A percentile compares a stretch with the other conserved stretches of the same genome.
phyloP scores from a whole-genome alignment of 2,113 vertebrate genomes.

The Cisticola juncidis region DNA sequence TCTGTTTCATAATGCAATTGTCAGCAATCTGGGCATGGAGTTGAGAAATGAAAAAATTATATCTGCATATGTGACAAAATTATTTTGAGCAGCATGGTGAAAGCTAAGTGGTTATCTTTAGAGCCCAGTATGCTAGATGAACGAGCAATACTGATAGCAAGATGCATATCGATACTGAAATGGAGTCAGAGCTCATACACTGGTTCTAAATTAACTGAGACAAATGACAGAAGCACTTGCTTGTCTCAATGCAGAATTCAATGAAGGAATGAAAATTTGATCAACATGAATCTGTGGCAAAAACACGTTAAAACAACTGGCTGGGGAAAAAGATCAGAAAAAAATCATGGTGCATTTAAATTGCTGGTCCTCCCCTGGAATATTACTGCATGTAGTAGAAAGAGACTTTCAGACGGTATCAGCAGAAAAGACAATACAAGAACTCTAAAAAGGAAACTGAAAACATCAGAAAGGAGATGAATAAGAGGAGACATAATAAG shows the following conservation, averaged over 20 bases:
- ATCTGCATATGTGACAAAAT: neutral
- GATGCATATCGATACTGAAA: neutral
- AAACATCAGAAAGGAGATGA: slow-evolving; percentile 12
- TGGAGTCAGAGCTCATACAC: neutral
- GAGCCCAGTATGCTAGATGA: neutral
- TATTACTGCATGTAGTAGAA: neutral
- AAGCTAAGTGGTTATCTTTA: neutral
- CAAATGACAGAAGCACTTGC: neutral
- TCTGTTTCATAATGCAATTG: neutral
- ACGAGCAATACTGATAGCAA: neutral
- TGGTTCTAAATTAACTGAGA: neutral
- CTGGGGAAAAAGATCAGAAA: neutral
- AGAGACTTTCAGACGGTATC: neutral
- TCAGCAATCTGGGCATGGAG: neutral
- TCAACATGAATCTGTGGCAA: neutral
- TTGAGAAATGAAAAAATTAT: neutral
- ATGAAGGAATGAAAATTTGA: neutral
- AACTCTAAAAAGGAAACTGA: neutral
- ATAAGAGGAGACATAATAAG: neutral
- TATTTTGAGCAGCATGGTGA: neutral
- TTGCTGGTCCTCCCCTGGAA: neutral
- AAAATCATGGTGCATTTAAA: neutral
- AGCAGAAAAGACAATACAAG: neutral
- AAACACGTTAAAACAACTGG: neutral
- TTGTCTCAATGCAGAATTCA: neutral